Conservation (phyloP, 2,113 vertebrate species). For the Eurypyga helias region DNA sequence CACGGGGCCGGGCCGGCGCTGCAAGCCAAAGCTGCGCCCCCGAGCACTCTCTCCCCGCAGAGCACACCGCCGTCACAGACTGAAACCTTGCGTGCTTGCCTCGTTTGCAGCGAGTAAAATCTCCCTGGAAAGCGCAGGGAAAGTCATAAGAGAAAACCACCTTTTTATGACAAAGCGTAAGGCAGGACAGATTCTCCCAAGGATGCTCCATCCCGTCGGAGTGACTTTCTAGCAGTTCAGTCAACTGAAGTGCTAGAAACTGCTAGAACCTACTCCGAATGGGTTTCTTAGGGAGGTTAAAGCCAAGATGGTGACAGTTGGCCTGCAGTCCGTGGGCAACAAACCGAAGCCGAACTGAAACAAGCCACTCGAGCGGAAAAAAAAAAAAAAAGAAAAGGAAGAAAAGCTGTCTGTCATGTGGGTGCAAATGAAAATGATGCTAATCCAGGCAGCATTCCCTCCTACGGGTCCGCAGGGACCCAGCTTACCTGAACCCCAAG, state of each 20-base stretch:
- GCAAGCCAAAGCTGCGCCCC: neutral
- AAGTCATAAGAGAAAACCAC: neutral
- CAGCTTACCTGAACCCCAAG: constrained; percentile 76
- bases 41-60: neutral
- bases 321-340: neutral
- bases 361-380: rapidly evolving
- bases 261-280: neutral
- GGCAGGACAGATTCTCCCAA: neutral
- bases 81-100: neutral
- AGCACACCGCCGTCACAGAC: neutral
- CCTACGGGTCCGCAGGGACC: too few relatives aligned
- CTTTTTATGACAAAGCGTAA: neutral
- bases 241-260: too few relatives aligned
- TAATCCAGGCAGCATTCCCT: neutral
- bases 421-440: neutral
- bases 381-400: neutral
- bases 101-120: neutral
- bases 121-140: neutral
- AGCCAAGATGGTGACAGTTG: neutral
- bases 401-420: neutral
- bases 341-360: neutral
- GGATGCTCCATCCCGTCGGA: neutral
- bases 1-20: rapidly evolving
- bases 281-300: neutral
- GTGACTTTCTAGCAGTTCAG: neutral